A percentile compares a stretch with the other conserved stretches of the same genome.
Evolutionary conservation across 1,140 invertebrate genomes (phyloP).

Genomic region (Diploscapter pachys): DNA sequence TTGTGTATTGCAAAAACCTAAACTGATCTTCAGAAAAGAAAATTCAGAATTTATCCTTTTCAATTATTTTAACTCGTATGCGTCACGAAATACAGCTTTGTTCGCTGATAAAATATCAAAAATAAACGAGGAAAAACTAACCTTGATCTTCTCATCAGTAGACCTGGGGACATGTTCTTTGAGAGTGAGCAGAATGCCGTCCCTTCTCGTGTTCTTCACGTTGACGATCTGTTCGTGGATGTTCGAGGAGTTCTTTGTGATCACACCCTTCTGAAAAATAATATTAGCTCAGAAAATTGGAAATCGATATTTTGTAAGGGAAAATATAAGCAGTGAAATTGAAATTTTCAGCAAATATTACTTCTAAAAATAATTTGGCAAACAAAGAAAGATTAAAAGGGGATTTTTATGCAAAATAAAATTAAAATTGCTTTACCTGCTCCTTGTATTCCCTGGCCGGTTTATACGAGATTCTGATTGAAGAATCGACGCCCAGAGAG

Average conservation of each 20-base stretch:
- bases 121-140: conserved; percentile 14
- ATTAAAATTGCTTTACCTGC: neutral
- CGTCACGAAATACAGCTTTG: conserved; percentile 30
- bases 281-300: too few relatives aligned
- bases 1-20: neutral
- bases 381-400: too few relatives aligned
- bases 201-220: conserved; percentile 59
- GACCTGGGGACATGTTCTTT: conserved; percentile 60
- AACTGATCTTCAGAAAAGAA: neutral
- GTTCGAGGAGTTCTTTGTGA: conserved; percentile 47
- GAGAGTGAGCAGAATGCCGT: conserved; percentile 54
- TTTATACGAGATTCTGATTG: conserved; percentile 60
- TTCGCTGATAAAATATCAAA: conserved; percentile 23
- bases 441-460: conserved; percentile 55
- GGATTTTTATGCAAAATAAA: too few relatives aligned
- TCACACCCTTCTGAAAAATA: conserved; percentile 43
- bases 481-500: conserved; percentile 61
- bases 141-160: conserved; percentile 62
- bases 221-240: conserved; percentile 58
- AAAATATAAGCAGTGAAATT: too few relatives aligned
- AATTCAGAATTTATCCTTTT: neutral
- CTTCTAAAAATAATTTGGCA: too few relatives aligned
- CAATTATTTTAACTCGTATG: conserved; percentile 3
- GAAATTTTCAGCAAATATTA: too few relatives aligned
- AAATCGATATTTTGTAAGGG: too few relatives aligned